Evolutionary conservation across 2,888 invertebrate genomes (phyloP).

Genomic region (Cerceris rybyensis): DNA sequence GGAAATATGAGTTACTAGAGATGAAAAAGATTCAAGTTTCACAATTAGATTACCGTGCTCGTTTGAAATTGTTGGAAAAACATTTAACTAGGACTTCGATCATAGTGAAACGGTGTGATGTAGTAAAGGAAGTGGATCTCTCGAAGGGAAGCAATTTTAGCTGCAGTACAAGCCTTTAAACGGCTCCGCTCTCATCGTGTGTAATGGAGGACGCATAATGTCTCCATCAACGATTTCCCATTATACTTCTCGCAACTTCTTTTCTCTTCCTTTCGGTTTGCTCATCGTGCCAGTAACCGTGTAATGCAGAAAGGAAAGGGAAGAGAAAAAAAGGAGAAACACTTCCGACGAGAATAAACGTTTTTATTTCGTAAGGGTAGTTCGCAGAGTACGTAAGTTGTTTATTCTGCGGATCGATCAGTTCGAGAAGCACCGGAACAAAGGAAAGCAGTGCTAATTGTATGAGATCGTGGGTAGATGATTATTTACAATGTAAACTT

Average conservation of each 20-base stretch:
- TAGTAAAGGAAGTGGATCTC: background rate
- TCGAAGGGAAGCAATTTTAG: constrained; percentile 37
- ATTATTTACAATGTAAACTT: too few species aligned
- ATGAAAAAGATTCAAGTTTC: too few species aligned
- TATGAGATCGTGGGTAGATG: too few species aligned
- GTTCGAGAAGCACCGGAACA: too few species aligned
- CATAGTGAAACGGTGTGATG: constrained; percentile 21
- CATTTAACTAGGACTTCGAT: constrained; percentile 10
- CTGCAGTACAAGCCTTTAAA: constrained; percentile 23
- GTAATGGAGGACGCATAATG: constrained; percentile 57
- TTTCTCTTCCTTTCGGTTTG: constrained; percentile 9
- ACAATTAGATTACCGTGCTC: background rate
- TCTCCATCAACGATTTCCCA: constrained; percentile 65
- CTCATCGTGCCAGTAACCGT: background rate
- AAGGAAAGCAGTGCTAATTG: too few species aligned
- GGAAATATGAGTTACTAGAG: too few species aligned
- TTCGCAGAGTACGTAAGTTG: background rate
- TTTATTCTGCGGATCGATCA: background rate
- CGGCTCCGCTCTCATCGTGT: constrained; percentile 42
- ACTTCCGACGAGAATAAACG: background rate
- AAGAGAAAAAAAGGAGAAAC: constrained; percentile 9
- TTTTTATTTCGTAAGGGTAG: background rate
- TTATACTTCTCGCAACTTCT: constrained; percentile 48
- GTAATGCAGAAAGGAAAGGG: constrained; percentile 15
- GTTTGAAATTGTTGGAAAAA: background rate